Conservation (phyloP, 2,113 vertebrate species). For the Neodon shergylaensis region DNA sequence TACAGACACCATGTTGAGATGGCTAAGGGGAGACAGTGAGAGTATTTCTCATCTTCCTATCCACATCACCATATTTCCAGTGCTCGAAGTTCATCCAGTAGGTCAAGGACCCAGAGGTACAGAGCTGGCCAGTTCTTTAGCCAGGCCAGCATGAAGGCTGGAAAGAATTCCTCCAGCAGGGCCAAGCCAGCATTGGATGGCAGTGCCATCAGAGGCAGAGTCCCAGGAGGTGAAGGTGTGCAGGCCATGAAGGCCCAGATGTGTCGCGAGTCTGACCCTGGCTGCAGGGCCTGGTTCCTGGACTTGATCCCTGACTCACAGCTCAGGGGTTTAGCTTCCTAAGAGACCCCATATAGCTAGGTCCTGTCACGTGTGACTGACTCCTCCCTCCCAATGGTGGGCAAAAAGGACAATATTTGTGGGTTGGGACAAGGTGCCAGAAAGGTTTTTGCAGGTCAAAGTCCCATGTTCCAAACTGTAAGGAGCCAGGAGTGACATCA, state of each 20-base stretch:
- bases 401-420: neutral
- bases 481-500: neutral
- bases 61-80: neutral
- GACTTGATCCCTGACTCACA: neutral
- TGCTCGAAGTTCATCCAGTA: neutral
- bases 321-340: neutral
- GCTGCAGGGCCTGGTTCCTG: no score
- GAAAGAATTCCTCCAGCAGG: neutral
- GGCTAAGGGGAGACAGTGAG: neutral
- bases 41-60: neutral
- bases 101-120: neutral
- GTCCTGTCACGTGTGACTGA: neutral
- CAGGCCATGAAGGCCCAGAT: neutral
- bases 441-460: neutral
- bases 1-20: neutral
- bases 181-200: neutral
- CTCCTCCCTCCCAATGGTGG: neutral
- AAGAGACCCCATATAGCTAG: neutral
- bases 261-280: neutral
- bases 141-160: neutral
- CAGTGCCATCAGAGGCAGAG: neutral
- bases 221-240: fast-evolving
- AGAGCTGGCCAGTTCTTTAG: neutral
- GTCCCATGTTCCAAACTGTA: neutral
- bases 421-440: neutral